Percentiles rank a stretch among this genome's conserved stretches.
These are phyloP conservation scores for Dicentrarchus labrax DNA, from an alignment of 2,113 vertebrate species.

Conservation along the genomic window DNA sequence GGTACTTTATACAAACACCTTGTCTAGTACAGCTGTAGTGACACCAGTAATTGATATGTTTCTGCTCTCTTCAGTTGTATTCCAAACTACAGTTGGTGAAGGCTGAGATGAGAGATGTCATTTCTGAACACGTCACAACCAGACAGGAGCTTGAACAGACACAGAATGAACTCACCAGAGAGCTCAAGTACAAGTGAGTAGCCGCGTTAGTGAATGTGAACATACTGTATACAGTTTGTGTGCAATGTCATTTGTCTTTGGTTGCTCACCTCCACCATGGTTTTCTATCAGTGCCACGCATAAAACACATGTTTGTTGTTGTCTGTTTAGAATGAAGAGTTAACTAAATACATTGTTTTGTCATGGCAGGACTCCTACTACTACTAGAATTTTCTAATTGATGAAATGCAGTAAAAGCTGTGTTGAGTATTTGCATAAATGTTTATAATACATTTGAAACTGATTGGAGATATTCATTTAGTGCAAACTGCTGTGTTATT, in stretches of 20 bases:
- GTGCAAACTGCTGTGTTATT: not conserved
- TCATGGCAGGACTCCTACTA: not conserved
- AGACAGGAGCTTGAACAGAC: constrained; percentile 97
- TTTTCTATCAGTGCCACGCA: not conserved
- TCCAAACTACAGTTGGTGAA: constrained; percentile 94
- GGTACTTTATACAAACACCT: not conserved
- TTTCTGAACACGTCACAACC: constrained; percentile 92
- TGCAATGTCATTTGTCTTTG: too few relatives aligned
- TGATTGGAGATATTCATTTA: not conserved
- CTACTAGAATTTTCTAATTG: not conserved
- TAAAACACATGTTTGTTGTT: not conserved
- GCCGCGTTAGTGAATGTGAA: not conserved
- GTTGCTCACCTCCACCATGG: too few relatives aligned
- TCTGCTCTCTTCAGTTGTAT: constrained; percentile 84
- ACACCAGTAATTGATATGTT: not conserved
- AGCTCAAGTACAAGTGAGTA: constrained; percentile 96
- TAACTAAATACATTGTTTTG: not conserved
- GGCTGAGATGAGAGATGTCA: constrained; percentile 93
- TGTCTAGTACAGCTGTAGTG: not conserved
- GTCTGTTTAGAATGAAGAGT: not conserved
- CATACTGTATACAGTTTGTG: not conserved
- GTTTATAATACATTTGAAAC: not conserved
- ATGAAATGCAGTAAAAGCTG: not conserved
- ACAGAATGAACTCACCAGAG: constrained; percentile 93
- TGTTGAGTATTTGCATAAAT: not conserved